These are phyloP conservation scores for Uropsilus gracilis DNA, from an alignment of 2,113 vertebrate genomes.

Conservation along the genomic window DNA sequence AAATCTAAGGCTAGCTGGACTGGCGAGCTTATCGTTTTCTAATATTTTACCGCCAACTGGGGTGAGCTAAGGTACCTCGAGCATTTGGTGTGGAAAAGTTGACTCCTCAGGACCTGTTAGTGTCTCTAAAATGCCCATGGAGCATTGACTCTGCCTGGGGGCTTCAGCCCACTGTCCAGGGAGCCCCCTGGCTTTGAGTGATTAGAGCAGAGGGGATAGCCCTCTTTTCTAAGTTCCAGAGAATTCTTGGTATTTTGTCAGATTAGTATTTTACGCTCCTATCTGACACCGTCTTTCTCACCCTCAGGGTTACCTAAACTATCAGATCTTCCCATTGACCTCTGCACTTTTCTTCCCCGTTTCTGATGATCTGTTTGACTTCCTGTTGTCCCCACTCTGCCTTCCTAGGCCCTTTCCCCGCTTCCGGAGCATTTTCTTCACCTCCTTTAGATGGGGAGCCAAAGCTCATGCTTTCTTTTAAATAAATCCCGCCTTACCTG, in stretches of 20 bases:
- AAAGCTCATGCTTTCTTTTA: neutral
- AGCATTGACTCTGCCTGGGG: no score
- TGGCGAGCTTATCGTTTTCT: neutral
- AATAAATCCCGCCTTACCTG: neutral
- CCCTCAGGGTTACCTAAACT: neutral
- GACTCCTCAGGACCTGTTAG: neutral
- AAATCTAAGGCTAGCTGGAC: neutral
- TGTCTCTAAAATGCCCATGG: rapidly evolving
- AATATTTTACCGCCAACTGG: neutral
- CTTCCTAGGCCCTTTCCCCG: neutral
- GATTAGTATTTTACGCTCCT: neutral
- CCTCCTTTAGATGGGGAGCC: neutral
- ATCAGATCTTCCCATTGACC: neutral
- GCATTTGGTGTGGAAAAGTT: neutral
- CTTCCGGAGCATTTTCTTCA: neutral
- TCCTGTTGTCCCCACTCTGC: no score
- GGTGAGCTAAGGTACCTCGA: neutral
- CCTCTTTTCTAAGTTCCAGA: neutral
- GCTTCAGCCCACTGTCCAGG: neutral
- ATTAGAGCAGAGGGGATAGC: neutral
- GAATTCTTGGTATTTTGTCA: neutral
- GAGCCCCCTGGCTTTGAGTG: neutral
- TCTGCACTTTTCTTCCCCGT: no score
- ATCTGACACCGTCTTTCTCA: neutral
- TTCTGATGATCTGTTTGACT: neutral